Base-by-base conservation (phyloP, 2,888 invertebrate genomes). In the Adineta ricciae region DNA sequence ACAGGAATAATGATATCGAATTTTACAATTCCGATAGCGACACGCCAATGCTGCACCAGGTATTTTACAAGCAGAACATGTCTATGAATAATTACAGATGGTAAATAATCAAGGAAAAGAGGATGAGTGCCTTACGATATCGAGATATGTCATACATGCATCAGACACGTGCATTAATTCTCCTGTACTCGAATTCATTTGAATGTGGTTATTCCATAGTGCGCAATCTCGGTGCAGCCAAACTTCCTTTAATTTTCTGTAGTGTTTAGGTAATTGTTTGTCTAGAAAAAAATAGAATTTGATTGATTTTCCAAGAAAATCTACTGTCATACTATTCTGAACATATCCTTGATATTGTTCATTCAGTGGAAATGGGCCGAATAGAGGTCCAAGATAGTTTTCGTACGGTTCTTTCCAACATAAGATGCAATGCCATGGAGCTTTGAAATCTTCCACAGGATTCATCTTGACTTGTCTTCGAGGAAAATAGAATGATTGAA, bases 151-250 rank as follows among this genome's bases (percentile, higher is more conserved):
- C 21, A 16, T 41, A n/a, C 38, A 38, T 41, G 78, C 78, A 41
- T 78, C 78, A 14, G 78, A 41, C 9, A 78, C 24, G n/a, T 78
- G 24, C 24, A 78, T 41, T 9, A 78, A n/a, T n/a, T 78, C 78
- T 78, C 78, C 78, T 78, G 78, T 78, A n/a, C 21, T 38, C 4
- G 38, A 32, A 78, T 78, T 38, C 78, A 78, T 78, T 41, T 78
- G 78, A 41, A 78, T 38, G 41, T 78, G 78, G 41, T 78, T 78
- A 38, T 78, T 78, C 78, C 78, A 78, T 78, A 78, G n/a, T 38
- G 78, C 78, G 41, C 78, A 78, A 78, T 78, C 78, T 24, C 78
- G 78, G n/a, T 78, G 78, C 14, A 78, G n/a, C 78, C 78, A 78
- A 24, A 78, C 78, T 78, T 78, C 78, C 2, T 11, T 41, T 78